Base-by-base conservation (phyloP, 2,113 vertebrate genomes). In the Engraulis encrasicolus region DNA sequence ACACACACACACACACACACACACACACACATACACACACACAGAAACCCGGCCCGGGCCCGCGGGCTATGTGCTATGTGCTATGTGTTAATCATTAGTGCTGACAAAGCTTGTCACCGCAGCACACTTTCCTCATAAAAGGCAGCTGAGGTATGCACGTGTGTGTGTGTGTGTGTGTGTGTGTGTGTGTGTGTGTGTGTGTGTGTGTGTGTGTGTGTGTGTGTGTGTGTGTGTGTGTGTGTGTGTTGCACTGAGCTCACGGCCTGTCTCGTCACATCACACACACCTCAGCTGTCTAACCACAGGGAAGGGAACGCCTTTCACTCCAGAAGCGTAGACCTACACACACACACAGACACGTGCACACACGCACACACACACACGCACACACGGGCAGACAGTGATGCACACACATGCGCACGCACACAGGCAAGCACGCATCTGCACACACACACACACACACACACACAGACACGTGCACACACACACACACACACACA, bases 401-500 rank as follows among this genome's bases (percentile, higher is more conserved):
- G n/a, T n/a, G n/a, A n/a, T n/a, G n/a, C 77, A 79, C 23, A 78
- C 27, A 34, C 61, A 31, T 77, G 78, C 78, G 52, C 45, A 45
- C 48, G 19, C 81, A 45, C 40, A 38, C 31, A n/a, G 31, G 7
- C 52, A 78, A 1, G 34, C 11, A 37, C 50, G 80, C 48, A 34
- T 36, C 34, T 38, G 61, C 20, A 74, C 40, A 61, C 54, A 85
- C 58, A 80, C 38, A 77, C 83, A 84, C 45, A 84, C 45, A 7
- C 52, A 78, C 3, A 45, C 11, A 37, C 50, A 83, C 48, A 34
- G 40, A 40, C 38, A 78, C 20, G 54, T 38, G 58, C 54, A 85
- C 58, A 80, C 38, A 77, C 83, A 84, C 45, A 84, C 45, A 82
- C 48, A 34, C 50, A 50, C 50, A 80, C 20, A 74, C 38, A 78